These are phyloP conservation scores for Drosophila gaucha DNA, from an alignment of 2,888 invertebrate species.

Conservation along the genomic window DNA sequence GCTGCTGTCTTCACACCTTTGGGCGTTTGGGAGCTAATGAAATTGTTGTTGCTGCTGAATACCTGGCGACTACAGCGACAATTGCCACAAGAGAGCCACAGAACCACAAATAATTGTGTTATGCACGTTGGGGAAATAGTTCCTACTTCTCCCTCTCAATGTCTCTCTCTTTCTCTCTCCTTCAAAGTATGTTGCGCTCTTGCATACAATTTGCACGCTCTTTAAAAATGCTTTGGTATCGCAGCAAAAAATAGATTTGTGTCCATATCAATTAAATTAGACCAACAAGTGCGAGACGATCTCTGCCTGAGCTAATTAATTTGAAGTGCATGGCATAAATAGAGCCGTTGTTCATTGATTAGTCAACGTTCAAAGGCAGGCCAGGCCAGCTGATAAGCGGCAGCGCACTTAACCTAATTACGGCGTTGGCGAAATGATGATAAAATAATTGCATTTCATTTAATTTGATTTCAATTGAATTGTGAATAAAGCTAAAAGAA, in stretches of 20 bases:
- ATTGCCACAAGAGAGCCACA: slow-evolving; percentile 13
- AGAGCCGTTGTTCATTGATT: slow-evolving; percentile 55
- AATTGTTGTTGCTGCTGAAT: slow-evolving; percentile 14
- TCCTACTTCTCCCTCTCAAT: background rate
- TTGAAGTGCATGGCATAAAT: slow-evolving; percentile 49
- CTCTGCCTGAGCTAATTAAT: slow-evolving; percentile 52
- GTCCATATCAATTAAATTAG: slow-evolving; percentile 56
- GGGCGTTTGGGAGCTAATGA: slow-evolving; percentile 23
- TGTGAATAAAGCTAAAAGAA: slow-evolving; percentile 26
- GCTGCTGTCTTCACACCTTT: slow-evolving; percentile 60
- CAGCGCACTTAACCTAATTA: slow-evolving; percentile 75
- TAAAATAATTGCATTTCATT: slow-evolving; percentile 79
- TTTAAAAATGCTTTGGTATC: slow-evolving; percentile 18
- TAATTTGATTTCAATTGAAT: slow-evolving; percentile 64
- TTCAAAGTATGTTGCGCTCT: background rate
- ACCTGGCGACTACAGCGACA: slow-evolving; percentile 38
- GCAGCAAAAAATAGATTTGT: slow-evolving; percentile 39
- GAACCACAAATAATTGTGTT: slow-evolving; percentile 50
- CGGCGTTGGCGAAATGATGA: slow-evolving; percentile 66
- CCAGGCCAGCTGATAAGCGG: slow-evolving; percentile 61
- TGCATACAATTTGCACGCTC: slow-evolving; percentile 7
- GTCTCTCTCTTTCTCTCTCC: background rate
- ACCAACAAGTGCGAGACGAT: slow-evolving; percentile 45
- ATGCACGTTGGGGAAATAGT: slow-evolving; percentile 14
- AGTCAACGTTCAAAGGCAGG: slow-evolving; percentile 37